Base-by-base conservation (phyloP, 2,797 vertebrate genomes). In the Pipistrellus pygmaeus region DNA sequence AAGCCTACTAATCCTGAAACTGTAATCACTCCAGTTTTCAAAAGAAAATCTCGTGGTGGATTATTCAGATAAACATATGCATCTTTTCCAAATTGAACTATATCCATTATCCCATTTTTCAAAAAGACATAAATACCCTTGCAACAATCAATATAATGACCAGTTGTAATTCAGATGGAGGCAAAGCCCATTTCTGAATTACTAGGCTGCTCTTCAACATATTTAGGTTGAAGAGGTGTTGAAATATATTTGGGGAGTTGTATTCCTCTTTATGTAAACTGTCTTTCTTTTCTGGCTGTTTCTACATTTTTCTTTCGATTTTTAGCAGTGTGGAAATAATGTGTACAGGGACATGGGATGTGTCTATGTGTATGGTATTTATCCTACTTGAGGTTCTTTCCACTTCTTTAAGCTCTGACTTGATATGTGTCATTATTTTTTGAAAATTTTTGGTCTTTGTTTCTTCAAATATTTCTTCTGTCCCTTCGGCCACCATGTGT, bases 41-140 rank as follows among this genome's bases (percentile, higher is more conserved):
- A 99, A 48, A 99, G 96, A 96, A 99, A 99, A 32, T 98, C 99
- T 51, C 98, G 98, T 3, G 99, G 99, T 20, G 99, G 99, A 95
- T 99, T 99, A 98, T 98, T 99, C 96, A 99, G 97, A 98, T 99
- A 99, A 97, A 99, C 96, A 92, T 98, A 99, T 6, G 98, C 96
- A 98, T 99, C 99, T 98, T 99, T 98, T 93, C 98, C 60, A 62
- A 62, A 30, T 62, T 62, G 60, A 62, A 30, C 60, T 30, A 27
- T 62, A 27, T 62, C 60, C 27, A 62, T 62, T 62, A 60, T 60
- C 25, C 57, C 57, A 60, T 60, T 60, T 60, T 60, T 60, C 25
- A 60, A 25, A 60, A 27, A 60, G 57, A 60, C 25, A 60, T 60
- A 27, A 60, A 60, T 11, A 60, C 57, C 57, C 57, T 60, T 41